These are phyloP conservation scores for Callocephalon fimbriatum DNA, from an alignment of 2,113 vertebrate genomes.

Conservation along the genomic window DNA sequence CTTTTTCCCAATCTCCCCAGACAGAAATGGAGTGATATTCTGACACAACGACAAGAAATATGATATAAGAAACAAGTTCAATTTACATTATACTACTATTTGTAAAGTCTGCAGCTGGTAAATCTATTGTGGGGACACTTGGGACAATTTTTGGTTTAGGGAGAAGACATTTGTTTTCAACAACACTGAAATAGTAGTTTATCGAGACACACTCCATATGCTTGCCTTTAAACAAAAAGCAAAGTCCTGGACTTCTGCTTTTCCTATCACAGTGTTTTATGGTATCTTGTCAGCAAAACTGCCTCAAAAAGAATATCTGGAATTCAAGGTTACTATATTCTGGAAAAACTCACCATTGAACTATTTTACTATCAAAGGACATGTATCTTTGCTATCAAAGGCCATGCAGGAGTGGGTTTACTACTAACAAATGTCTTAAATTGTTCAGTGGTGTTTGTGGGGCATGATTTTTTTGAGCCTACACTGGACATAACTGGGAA, in stretches of 20 bases:
- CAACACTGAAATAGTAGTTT: not conserved
- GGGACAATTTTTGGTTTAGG: not conserved
- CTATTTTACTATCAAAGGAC: not conserved
- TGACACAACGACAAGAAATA: not conserved
- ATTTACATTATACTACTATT: not conserved
- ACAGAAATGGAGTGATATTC: not conserved
- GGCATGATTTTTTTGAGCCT: not conserved
- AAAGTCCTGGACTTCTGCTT: not conserved
- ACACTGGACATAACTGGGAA: not conserved
- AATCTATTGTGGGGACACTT: not conserved
- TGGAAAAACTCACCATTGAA: not conserved
- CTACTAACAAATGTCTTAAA: not conserved
- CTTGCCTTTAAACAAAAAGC: not conserved
- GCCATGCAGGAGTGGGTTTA: not conserved
- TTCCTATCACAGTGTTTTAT: not conserved
- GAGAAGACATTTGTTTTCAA: not conserved
- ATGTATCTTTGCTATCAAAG: not conserved
- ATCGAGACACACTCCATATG: fast-evolving
- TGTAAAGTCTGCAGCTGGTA: not conserved
- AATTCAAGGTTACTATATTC: not conserved
- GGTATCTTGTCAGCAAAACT: not conserved
- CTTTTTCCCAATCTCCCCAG: not conserved
- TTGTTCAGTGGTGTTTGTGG: not conserved
- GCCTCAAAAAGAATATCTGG: not conserved
- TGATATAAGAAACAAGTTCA: not conserved